phyloP scores from a whole-genome alignment of 2,797 vertebrate genomes.

The Muraenolepis orangiensis region DNA sequence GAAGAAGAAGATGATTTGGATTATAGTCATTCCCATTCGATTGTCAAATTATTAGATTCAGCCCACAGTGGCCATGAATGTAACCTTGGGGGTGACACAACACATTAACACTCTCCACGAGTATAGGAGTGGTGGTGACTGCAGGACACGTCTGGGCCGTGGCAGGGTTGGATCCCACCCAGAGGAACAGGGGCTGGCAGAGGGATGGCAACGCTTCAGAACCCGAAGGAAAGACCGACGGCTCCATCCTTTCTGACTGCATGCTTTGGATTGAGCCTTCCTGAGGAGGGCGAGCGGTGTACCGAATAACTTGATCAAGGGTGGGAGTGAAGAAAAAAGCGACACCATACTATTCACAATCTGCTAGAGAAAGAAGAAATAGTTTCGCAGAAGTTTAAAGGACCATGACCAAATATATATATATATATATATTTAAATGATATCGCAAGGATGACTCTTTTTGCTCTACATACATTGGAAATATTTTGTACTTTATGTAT shows the following conservation, averaged over 20 bases:
- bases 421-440: too few species aligned
- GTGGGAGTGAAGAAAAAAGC: background rate
- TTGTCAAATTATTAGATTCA: background rate
- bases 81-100: background rate
- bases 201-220: background rate
- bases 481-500: too few species aligned
- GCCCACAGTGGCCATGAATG: too few species aligned
- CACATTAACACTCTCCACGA: background rate
- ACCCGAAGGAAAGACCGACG: background rate
- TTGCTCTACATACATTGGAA: too few species aligned
- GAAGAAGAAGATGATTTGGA: background rate
- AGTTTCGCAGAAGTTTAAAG: background rate
- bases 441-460: too few species aligned
- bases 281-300: background rate
- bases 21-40: background rate
- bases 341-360: background rate
- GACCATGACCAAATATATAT: too few species aligned
- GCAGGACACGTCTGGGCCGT: background rate
- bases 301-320: constrained; percentile 1
- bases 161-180: background rate
- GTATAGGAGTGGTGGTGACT: background rate
- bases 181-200: background rate
- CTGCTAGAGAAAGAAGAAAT: background rate
- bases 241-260: background rate
- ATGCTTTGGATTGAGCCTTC: background rate